A percentile compares a stretch with the other conserved stretches of the same genome.
Evolutionary conservation across 2,888 invertebrate species (phyloP).

Genomic region (Hyppa rectilinea): DNA sequence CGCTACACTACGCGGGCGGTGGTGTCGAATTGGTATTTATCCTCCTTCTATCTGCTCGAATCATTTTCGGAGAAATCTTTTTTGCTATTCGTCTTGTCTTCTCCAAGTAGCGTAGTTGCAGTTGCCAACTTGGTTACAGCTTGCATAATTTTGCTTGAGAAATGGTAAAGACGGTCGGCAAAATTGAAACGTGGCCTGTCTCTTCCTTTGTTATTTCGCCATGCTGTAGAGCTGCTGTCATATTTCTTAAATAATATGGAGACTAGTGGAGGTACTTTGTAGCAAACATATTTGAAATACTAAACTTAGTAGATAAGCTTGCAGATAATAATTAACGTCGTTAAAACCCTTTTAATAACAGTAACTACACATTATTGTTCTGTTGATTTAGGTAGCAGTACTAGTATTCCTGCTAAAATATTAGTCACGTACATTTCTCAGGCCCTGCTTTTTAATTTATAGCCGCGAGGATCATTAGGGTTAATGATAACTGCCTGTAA

Average conservation of each 20-base stretch:
- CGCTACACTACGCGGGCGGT: not conserved
- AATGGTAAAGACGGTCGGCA: slow-evolving; percentile 60
- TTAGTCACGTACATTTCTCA: not conserved
- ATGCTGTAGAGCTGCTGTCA: slow-evolving; percentile 33
- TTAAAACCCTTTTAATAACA: not conserved
- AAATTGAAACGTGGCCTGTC: slow-evolving; percentile 62
- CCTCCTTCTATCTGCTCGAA: slow-evolving; percentile 62
- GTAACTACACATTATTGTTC: not conserved
- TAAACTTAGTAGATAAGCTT: not conserved
- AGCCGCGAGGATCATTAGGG: slow-evolving; percentile 4
- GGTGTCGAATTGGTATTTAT: slow-evolving; percentile 63
- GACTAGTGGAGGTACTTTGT: slow-evolving; percentile 3
- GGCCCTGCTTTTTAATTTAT: slow-evolving; percentile 20
- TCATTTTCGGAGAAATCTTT: slow-evolving; percentile 66
- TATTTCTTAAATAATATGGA: slow-evolving; percentile 51
- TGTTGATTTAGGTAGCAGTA: not conserved
- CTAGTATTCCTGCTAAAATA: not conserved
- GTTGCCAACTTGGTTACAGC: slow-evolving; percentile 61
- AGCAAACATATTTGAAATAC: slow-evolving; percentile 18
- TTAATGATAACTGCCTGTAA: slow-evolving; percentile 20
- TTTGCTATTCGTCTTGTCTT: slow-evolving; percentile 68
- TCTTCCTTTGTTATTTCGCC: slow-evolving; percentile 53
- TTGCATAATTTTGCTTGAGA: slow-evolving; percentile 62
- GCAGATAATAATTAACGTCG: slow-evolving; percentile 2
- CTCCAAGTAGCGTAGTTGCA: slow-evolving; percentile 59